These are phyloP conservation scores for Myathropa florea DNA, from an alignment of 2,888 invertebrate species.

Conservation along the genomic window DNA sequence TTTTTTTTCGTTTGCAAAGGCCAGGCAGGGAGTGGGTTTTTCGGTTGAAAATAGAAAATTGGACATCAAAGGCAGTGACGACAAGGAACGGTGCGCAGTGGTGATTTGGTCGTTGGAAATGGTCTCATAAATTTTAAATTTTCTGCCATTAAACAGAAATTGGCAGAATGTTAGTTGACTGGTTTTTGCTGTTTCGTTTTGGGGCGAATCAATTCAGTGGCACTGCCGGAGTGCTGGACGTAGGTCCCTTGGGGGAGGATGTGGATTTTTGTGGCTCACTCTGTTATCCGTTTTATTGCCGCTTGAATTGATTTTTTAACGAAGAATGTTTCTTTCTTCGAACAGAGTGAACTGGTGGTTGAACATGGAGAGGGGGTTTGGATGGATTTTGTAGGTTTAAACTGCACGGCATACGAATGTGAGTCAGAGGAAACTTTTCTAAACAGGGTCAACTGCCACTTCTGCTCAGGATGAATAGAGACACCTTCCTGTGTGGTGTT, in stretches of 20 bases:
- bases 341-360: neutral
- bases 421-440: neutral
- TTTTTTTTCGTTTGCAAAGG: conserved; percentile 14
- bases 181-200: conserved; percentile 5
- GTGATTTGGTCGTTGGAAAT: conserved; percentile 70
- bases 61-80: conserved; percentile 61
- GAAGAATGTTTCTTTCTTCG: conserved; percentile 18
- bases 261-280: conserved; percentile 66
- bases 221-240: neutral
- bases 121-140: conserved; percentile 71
- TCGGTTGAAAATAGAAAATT: conserved; percentile 65
- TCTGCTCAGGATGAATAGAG: neutral
- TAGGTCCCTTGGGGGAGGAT: conserved; percentile 1
- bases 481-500: neutral
- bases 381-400: neutral
- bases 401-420: no score
- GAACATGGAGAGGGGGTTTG: neutral
- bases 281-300: conserved; percentile 69
- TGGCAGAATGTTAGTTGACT: conserved; percentile 66
- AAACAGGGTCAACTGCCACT: neutral
- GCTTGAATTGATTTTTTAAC: conserved; percentile 58
- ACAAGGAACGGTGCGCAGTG: conserved; percentile 61
- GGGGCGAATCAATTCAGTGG: conserved; percentile 9
- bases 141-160: conserved; percentile 72
- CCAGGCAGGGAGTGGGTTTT: conserved; percentile 4